A percentile compares a stretch with the other conserved stretches of the same genome.
Conservation (phyloP, 2,888 invertebrate species). For the Yponomeuta plumbellus region DNA sequence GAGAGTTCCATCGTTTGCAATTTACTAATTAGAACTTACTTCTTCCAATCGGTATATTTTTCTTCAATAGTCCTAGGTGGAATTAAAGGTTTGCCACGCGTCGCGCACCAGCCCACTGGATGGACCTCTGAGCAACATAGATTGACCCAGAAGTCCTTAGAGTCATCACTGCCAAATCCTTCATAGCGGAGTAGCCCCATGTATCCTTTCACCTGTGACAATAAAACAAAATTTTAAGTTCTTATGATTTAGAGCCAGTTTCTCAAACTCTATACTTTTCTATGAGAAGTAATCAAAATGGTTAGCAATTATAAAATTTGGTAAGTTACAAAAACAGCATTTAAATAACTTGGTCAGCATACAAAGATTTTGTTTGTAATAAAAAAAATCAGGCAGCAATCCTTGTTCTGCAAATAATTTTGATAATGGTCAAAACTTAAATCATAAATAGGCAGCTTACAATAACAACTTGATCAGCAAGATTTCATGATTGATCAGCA, state of each 20-base stretch:
- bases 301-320: no score
- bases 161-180: constrained; percentile 91
- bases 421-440: no score
- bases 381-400: no score
- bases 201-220: constrained; percentile 84
- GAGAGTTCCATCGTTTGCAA: no score
- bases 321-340: no score
- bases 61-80: constrained; percentile 95
- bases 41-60: constrained; percentile 97
- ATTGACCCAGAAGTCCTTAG: constrained; percentile 98
- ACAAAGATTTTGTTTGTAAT: no score
- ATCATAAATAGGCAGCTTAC: no score
- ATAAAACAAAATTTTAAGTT: background rate
- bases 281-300: no score
- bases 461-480: no score
- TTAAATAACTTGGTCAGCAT: no score
- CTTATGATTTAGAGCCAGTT: background rate
- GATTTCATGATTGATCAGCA: no score
- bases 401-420: no score
- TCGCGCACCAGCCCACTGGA: constrained; percentile 98
- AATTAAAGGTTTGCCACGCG: constrained; percentile 94
- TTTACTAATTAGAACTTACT: constrained; percentile 47
- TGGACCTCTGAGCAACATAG: constrained; percentile 96
- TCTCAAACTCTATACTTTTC: constrained; percentile 10
- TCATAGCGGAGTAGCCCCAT: constrained; percentile 91